Conservation (phyloP, 2,888 invertebrate genomes). For the Rhorus exstirpatorius region DNA sequence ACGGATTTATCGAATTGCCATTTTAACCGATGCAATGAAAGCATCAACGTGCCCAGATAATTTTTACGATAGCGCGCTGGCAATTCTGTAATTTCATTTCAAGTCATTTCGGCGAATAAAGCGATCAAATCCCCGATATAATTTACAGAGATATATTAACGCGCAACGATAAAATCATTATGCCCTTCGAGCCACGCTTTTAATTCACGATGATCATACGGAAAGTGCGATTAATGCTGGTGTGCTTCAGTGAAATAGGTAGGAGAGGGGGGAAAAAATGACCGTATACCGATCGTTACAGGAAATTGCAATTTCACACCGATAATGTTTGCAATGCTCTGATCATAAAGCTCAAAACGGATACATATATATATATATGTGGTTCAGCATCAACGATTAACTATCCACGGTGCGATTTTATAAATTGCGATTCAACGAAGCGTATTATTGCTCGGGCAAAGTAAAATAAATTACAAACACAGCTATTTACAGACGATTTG, state of each 20-base stretch:
- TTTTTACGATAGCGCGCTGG: not conserved
- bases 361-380: too few relatives aligned
- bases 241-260: not conserved
- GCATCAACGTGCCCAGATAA: not conserved
- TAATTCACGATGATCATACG: conserved; percentile 1
- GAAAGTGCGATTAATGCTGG: conserved; percentile 4
- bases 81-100: not conserved
- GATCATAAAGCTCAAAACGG: conserved; percentile 10
- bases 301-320: not conserved
- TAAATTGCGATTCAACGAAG: conserved; percentile 6
- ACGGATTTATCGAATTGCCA: not conserved
- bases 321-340: conserved; percentile 2
- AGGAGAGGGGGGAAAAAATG: too few relatives aligned
- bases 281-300: conserved; percentile 1
- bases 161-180: not conserved
- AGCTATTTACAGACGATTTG: not conserved
- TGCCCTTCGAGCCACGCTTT: not conserved
- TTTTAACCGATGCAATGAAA: not conserved
- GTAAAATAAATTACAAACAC: not conserved
- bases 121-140: not conserved
- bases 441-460: not conserved
- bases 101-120: not conserved
- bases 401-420: not conserved
- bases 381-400: not conserved
- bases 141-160: not conserved